Evolutionary conservation across 2,797 vertebrate species (phyloP).

Genomic region (Sebastes aleutianus): DNA sequence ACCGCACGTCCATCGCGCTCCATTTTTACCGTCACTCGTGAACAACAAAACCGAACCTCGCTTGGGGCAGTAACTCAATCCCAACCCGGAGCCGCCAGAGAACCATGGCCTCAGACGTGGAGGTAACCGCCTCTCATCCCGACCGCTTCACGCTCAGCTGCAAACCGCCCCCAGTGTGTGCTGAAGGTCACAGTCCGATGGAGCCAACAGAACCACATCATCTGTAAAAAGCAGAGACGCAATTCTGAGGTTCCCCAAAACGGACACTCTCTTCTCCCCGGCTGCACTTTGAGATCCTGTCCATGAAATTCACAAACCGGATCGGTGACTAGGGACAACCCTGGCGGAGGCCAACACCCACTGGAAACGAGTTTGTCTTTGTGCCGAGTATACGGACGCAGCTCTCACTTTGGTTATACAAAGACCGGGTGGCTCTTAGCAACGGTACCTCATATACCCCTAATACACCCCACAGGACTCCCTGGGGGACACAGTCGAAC

Average conservation of each 20-base stretch:
- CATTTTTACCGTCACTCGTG: not conserved
- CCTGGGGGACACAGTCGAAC: accelerated
- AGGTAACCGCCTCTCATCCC: not conserved
- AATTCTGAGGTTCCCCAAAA: not conserved
- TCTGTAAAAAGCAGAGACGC: not conserved
- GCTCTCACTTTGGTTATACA: not conserved
- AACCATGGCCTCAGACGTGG: not conserved
- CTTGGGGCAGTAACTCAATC: not conserved
- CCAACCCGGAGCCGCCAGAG: not conserved
- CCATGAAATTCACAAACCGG: too few relatives aligned
- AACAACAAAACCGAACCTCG: too few relatives aligned
- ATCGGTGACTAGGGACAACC: not conserved
- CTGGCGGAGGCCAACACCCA: too few relatives aligned
- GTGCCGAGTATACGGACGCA: not conserved
- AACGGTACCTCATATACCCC: not conserved
- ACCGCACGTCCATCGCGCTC: accelerated
- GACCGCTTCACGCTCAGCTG: too few relatives aligned
- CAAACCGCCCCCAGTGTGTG: not conserved
- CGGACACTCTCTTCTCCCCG: accelerated
- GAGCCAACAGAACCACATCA: not conserved
- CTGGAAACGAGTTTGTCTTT: too few relatives aligned
- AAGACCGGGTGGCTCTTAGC: not conserved
- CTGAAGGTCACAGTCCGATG: not conserved
- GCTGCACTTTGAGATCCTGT: not conserved
- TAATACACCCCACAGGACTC: not conserved